A percentile compares a stretch with the other conserved stretches of the same genome.
phyloP scores from a whole-genome alignment of 2,888 invertebrate genomes.

The Punctoribates punctum region DNA sequence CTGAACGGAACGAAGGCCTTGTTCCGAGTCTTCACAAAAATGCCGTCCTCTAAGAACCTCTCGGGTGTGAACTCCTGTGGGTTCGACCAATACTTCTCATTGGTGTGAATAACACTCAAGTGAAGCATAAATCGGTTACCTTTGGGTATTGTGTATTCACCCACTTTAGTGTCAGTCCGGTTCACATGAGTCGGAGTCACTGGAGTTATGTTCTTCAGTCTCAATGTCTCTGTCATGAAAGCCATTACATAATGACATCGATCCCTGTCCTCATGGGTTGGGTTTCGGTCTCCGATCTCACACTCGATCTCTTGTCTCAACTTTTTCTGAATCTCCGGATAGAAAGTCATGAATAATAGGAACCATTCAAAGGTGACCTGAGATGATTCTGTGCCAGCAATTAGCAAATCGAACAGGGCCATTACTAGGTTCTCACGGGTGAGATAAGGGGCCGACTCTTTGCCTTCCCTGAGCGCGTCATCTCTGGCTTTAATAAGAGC shows the following conservation, averaged over 20 bases:
- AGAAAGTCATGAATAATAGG: neutral
- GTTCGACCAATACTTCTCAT: neutral
- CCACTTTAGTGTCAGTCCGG: neutral
- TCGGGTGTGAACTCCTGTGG: conserved; percentile 24
- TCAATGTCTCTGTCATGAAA: conserved; percentile 22
- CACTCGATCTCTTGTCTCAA: conserved; percentile 19
- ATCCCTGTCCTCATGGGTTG: conserved; percentile 7
- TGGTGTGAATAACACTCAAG: neutral
- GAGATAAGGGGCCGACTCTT: conserved; percentile 6
- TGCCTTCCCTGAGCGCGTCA: neutral
- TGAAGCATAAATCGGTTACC: neutral
- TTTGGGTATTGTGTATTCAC: neutral
- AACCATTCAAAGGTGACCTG: neutral
- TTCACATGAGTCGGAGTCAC: too few relatives aligned
- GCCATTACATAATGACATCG: conserved; percentile 1
- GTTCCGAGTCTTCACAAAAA: neutral
- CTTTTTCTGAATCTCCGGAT: neutral
- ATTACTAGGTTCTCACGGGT: neutral
- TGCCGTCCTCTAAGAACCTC: conserved; percentile 1
- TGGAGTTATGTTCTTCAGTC: conserved; percentile 3
- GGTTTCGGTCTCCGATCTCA: neutral
- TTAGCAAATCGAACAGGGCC: neutral
- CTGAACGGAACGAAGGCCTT: conserved; percentile 25
- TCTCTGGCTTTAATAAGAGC: neutral
- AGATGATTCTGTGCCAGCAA: neutral